Percentiles rank a stretch among this genome's conserved stretches.
phyloP scores from a whole-genome alignment of 2,797 vertebrate species.

The Anguilla pacifica region DNA sequence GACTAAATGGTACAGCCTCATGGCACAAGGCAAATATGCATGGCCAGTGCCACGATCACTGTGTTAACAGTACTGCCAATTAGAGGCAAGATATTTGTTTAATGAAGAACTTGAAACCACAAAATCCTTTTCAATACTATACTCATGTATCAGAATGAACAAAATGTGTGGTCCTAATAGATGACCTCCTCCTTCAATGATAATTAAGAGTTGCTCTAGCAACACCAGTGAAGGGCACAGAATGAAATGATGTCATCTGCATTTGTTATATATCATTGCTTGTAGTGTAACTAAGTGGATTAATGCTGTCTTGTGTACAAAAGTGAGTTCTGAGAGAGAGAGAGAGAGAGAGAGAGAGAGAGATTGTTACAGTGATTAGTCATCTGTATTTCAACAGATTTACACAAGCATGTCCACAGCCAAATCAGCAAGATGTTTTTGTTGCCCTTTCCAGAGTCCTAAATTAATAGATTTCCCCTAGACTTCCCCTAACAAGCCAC shows the following conservation, averaged over 20 bases:
- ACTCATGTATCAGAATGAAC: slow-evolving; percentile 14
- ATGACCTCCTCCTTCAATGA: background rate
- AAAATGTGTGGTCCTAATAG: slow-evolving; percentile 7
- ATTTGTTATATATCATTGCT: slow-evolving; percentile 5
- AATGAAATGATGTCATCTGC: slow-evolving; percentile 20
- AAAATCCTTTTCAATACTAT: background rate
- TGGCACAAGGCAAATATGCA: background rate
- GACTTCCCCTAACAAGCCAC: background rate
- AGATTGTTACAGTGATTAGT: background rate
- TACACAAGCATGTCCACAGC: background rate
- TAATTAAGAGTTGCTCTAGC: slow-evolving; percentile 29
- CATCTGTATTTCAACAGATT: slow-evolving; percentile 9
- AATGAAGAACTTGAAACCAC: background rate
- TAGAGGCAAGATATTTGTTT: background rate
- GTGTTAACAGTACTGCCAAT: background rate
- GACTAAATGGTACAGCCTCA: background rate
- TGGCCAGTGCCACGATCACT: background rate
- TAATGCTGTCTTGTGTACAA: background rate
- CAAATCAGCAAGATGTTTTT: background rate
- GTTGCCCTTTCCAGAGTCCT: background rate
- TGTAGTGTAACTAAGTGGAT: background rate
- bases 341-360: background rate
- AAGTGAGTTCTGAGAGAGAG: background rate
- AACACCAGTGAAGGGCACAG: slow-evolving; percentile 25
- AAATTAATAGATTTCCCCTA: background rate